Evolutionary conservation across 2,888 invertebrate species (phyloP).

Genomic region (Eudasyphora cyanicolor): DNA sequence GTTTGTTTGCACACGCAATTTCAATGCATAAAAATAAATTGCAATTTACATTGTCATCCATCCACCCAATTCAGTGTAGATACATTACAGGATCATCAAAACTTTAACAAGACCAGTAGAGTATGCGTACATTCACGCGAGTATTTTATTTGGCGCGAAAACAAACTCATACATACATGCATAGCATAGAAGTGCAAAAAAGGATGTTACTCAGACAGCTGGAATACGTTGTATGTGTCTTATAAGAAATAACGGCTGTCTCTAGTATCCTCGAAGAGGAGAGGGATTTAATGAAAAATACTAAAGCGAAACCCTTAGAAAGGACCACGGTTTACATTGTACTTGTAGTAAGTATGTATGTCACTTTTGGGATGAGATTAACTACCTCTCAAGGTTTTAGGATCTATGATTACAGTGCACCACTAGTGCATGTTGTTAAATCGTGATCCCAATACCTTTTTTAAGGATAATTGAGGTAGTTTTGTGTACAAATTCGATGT

Average conservation of each 20-base stretch:
- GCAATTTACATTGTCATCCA: not conserved
- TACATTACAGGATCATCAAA: not conserved
- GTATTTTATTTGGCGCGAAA: not conserved
- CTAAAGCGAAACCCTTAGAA: not conserved
- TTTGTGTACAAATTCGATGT: no score
- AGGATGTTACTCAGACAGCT: not conserved
- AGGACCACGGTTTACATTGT: not conserved
- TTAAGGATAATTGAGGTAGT: constrained; percentile 37
- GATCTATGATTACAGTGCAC: not conserved
- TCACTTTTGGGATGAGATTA: not conserved
- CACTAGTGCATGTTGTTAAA: not conserved
- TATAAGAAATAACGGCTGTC: constrained; percentile 6
- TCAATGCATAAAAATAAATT: no score
- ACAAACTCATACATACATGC: not conserved
- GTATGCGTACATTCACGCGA: not conserved
- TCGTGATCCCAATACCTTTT: not conserved
- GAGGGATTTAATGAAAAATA: not conserved
- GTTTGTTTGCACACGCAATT: no score
- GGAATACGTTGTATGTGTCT: not conserved
- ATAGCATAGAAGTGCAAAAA: not conserved
- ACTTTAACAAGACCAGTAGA: not conserved
- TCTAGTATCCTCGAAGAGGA: not conserved
- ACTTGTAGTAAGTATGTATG: constrained; percentile 3
- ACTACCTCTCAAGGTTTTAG: not conserved
- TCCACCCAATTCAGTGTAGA: not conserved